Base-by-base conservation (phyloP, 2,113 vertebrate genomes). In the Oceanites oceanicus region DNA sequence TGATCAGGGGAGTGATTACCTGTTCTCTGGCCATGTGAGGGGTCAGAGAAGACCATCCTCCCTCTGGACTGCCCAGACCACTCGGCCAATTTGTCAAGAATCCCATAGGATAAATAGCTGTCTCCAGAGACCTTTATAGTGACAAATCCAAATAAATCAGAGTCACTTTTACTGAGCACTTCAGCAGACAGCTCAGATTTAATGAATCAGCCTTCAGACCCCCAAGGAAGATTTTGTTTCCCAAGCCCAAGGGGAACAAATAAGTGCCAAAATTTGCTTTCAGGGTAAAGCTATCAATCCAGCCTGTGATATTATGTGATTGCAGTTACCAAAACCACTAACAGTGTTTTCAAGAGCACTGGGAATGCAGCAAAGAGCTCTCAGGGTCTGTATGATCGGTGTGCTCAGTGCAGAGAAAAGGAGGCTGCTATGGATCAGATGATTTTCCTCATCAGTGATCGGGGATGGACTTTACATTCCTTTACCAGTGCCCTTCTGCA, bases 111-210 rank as follows among this genome's bases (percentile, higher is more conserved):
- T 98, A 98, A 98, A 98, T 97, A 98, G 95, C 94, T 97, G 96
- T 98, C 98, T 97, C 73, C 94, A 94, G 74, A 97, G 96, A 96
- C 97, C 97, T 98, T 97, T 97, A 97, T 94, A 97, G 96, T 96
- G 96, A 97, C 97, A 96, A 97, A 97, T 95, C 92, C 98, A 98
- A 98, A 98, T 98, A 98, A 98, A 98, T 97, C 96, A 96, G 93
- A 97, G 97, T 97, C 98, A 96, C 97, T 97, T 98, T 97, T 97
- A 92, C 95, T 81, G 94, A 96, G 96, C 91, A 82, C 94, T 94
- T 96, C 96, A 93, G 80, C 90, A 81, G 97, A 96, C 97, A 95
- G 96, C 95, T 82, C 72, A 90, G 89, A 93, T 93, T 95, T 97
- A 97, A 97, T 93, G 97, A 96, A 94, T 95, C 59, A 65, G 76